Evolutionary conservation across 2,888 invertebrate genomes (phyloP).

Genomic region (Lucinisca nassula): DNA sequence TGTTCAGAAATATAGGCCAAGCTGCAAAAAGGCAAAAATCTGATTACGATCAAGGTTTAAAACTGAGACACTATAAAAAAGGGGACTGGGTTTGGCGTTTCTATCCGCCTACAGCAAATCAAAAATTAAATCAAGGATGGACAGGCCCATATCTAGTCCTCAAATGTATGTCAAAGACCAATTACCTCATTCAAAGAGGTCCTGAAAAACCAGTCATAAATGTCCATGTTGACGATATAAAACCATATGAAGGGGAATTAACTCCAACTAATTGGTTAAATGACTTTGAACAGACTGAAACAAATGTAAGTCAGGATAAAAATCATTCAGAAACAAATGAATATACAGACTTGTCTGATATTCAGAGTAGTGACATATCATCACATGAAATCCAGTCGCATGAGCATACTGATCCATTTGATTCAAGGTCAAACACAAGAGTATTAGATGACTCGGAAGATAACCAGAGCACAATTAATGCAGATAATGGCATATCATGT

Average conservation of each 20-base stretch:
- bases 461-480: no score
- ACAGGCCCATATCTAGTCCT: conserved; percentile 30
- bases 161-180: neutral
- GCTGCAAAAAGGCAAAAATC: conserved; percentile 28
- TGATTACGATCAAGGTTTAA: conserved; percentile 22
- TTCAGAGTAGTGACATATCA: no score
- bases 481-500: no score
- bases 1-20: neutral
- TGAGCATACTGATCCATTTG: no score
- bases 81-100: conserved; percentile 34
- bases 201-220: neutral
- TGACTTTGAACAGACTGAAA: neutral
- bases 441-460: no score
- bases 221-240: conserved; percentile 46
- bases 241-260: conserved; percentile 5
- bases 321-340: no score
- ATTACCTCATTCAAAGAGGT: conserved; percentile 9
- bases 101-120: conserved; percentile 26
- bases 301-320: no score
- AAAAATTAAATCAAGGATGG: conserved; percentile 30
- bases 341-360: no score
- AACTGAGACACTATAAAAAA: conserved; percentile 3
- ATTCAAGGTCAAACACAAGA: no score
- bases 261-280: neutral
- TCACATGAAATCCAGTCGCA: no score